Evolutionary conservation across 1,140 invertebrate species (phyloP).

Genomic region (Megalonaias nervosa): DNA sequence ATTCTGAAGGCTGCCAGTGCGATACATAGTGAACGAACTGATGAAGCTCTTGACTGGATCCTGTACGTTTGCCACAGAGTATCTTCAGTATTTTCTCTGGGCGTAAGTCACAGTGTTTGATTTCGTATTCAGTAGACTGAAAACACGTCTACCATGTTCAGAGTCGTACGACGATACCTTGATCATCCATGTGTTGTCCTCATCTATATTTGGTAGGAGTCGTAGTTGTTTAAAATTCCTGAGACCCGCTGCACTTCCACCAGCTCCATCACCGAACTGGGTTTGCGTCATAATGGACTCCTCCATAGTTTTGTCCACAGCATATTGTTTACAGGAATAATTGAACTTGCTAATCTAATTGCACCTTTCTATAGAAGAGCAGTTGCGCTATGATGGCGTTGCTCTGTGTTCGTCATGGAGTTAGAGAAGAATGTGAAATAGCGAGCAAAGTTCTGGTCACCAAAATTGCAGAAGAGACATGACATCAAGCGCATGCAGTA

Average conservation of each 20-base stretch:
- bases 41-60: constrained; percentile 35
- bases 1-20: constrained; percentile 18
- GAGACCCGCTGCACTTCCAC: constrained; percentile 7
- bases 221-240: constrained; percentile 16
- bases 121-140: neutral
- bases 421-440: constrained; percentile 38
- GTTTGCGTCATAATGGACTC: constrained; percentile 41
- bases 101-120: constrained; percentile 34
- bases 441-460: constrained; percentile 40
- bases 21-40: constrained; percentile 28
- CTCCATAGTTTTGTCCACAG: constrained; percentile 48
- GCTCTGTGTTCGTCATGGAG: constrained; percentile 39
- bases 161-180: constrained; percentile 24
- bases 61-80: constrained; percentile 16
- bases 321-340: constrained; percentile 40
- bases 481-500: constrained; percentile 32
- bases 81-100: constrained; percentile 30
- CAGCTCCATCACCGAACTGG: neutral
- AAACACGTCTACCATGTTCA: constrained; percentile 29
- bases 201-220: constrained; percentile 36
- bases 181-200: constrained; percentile 31
- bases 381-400: constrained; percentile 38
- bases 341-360: constrained; percentile 42
- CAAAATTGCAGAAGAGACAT: constrained; percentile 49
- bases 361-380: constrained; percentile 33